A percentile compares a stretch with the other conserved stretches of the same genome.
These are phyloP conservation scores for Lordiphosa mommai DNA, from an alignment of 1,140 invertebrate species.

Conservation along the genomic window DNA sequence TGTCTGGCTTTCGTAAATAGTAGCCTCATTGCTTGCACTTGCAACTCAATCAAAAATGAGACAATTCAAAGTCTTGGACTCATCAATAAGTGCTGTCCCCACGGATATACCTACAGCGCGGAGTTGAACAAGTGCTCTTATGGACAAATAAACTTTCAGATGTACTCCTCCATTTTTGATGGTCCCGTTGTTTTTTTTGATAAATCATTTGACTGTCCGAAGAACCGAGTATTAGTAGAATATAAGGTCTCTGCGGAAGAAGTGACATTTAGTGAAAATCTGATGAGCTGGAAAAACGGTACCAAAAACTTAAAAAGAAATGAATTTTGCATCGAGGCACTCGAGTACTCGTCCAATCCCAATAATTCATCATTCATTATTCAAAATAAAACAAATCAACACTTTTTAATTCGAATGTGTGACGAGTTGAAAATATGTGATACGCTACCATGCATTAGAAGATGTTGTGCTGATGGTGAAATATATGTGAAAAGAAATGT, in stretches of 20 bases:
- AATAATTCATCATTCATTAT: no score
- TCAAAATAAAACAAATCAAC: conserved; percentile 7
- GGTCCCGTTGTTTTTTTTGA: conserved; percentile 33
- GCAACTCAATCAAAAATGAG: neutral
- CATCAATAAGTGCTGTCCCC: conserved; percentile 52
- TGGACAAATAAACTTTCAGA: conserved; percentile 13
- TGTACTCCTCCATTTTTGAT: conserved; percentile 35
- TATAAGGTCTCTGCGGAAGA: conserved; percentile 21
- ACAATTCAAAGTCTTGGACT: conserved; percentile 13
- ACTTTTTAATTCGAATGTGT: conserved; percentile 77
- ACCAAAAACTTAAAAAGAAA: conserved; percentile 7
- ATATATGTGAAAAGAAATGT: conserved; percentile 50
- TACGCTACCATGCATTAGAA: conserved; percentile 69
- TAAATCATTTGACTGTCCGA: conserved; percentile 28
- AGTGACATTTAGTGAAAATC: conserved; percentile 12
- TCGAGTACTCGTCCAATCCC: conserved; percentile 3
- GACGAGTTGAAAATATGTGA: conserved; percentile 33
- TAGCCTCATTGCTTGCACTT: conserved; percentile 9
- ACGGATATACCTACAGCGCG: conserved; percentile 34
- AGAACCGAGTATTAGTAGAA: conserved; percentile 43
- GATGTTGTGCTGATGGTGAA: conserved; percentile 79
- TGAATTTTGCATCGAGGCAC: conserved; percentile 50
- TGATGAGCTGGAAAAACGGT: conserved; percentile 15
- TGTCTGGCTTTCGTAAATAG: conserved; percentile 17
- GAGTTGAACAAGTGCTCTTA: conserved; percentile 25